Percentiles rank a stretch among this genome's conserved stretches.
These are phyloP conservation scores for Prionailurus viverrinus DNA, from an alignment of 2,113 vertebrate genomes.

Conservation along the genomic window DNA sequence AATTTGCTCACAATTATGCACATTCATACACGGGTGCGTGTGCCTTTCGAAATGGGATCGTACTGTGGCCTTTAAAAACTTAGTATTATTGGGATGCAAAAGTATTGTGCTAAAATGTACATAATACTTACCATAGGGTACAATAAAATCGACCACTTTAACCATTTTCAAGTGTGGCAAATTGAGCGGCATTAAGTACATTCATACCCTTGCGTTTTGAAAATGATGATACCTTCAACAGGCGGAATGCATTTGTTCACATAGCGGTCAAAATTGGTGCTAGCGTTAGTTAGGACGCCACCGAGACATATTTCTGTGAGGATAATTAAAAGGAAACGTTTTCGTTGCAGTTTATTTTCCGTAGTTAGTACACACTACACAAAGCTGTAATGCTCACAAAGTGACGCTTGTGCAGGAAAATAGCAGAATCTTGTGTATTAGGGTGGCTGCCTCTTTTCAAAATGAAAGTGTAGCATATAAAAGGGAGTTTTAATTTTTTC, in stretches of 20 bases:
- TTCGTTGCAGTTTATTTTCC: constrained; percentile 93
- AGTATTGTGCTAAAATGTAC: neutral
- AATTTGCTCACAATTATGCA: too few species aligned
- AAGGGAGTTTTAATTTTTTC: constrained; percentile 80
- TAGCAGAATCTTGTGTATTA: constrained; percentile 77
- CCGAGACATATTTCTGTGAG: neutral
- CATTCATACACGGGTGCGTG: neutral
- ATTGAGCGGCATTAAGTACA: neutral
- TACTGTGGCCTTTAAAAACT: neutral
- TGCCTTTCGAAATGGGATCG: neutral
- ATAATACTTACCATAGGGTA: too few species aligned
- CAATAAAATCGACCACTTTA: neutral
- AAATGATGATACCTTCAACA: neutral
- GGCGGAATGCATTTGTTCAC: neutral
- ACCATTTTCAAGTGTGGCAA: neutral
- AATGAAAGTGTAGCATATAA: constrained; percentile 87
- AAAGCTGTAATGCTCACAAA: constrained; percentile 86
- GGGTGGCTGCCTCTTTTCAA: constrained; percentile 91
- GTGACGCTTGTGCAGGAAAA: constrained; percentile 82
- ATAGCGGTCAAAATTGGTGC: neutral
- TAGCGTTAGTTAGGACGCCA: neutral
- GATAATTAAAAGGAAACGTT: constrained; percentile 69
- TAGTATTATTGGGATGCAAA: neutral
- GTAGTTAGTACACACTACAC: constrained; percentile 88
- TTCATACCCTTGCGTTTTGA: neutral